These are phyloP conservation scores for Antigone vipio DNA, from an alignment of 2,113 vertebrate genomes.

Conservation along the genomic window DNA sequence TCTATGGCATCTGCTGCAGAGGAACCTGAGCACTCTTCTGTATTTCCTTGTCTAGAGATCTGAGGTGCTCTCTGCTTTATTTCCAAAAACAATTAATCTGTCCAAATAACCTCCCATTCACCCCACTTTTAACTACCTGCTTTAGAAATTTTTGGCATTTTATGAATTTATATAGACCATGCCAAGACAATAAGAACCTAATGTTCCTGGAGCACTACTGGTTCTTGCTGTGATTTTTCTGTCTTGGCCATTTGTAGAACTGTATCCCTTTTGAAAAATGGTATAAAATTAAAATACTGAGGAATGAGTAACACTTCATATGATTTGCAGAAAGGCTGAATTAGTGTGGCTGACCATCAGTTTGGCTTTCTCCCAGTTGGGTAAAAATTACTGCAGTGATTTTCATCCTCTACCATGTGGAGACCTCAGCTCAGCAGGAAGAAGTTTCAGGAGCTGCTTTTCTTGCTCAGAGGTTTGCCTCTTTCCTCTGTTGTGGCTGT, in stretches of 20 bases:
- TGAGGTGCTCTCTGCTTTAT: background rate
- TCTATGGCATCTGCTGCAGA: background rate
- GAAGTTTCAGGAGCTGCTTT: background rate
- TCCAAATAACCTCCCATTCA: background rate
- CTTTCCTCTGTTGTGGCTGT: background rate
- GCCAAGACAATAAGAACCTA: background rate
- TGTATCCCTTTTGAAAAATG: background rate
- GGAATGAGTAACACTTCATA: background rate
- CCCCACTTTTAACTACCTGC: background rate
- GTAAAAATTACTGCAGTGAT: background rate
- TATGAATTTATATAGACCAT: background rate
- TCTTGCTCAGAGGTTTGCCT: background rate
- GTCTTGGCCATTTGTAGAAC: background rate
- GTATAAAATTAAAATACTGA: conserved; percentile 37
- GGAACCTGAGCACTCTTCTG: background rate
- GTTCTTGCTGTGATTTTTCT: background rate
- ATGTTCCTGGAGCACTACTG: conserved; percentile 33
- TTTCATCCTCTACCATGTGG: background rate
- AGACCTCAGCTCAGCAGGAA: background rate
- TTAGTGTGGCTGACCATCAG: background rate
- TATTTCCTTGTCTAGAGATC: background rate
- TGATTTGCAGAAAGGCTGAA: background rate
- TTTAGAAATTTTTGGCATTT: background rate
- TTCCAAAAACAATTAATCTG: background rate
- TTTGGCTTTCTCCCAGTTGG: background rate